phyloP scores from a whole-genome alignment of 2,113 vertebrate genomes.

The Mionectes macconnelli region DNA sequence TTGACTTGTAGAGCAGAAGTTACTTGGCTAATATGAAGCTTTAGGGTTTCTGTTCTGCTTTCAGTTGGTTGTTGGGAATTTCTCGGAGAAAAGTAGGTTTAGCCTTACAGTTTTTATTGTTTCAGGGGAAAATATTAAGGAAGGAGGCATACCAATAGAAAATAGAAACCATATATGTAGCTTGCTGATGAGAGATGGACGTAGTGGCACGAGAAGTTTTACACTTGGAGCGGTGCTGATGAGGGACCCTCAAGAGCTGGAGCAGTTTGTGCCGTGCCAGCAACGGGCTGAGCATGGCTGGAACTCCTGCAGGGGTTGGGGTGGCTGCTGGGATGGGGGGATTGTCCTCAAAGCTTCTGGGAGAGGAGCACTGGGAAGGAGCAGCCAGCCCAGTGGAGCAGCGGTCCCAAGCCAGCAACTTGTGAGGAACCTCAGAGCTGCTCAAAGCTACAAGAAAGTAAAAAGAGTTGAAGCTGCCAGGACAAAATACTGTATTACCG shows the following conservation, averaged over 20 bases:
- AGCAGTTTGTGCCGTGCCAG: neutral
- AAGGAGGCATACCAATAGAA: neutral
- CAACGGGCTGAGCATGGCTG: neutral
- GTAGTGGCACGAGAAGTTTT: neutral
- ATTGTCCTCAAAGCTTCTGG: neutral
- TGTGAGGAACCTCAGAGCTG: neutral
- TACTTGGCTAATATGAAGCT: neutral
- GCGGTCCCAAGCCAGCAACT: neutral
- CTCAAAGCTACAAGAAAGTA: neutral
- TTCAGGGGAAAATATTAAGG: neutral
- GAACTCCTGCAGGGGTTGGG: neutral
- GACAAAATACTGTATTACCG: neutral
- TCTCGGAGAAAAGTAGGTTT: neutral
- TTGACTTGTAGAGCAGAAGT: neutral
- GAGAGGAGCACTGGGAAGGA: neutral
- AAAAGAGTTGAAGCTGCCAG: neutral
- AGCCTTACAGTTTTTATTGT: neutral
- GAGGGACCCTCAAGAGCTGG: neutral
- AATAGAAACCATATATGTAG: neutral
- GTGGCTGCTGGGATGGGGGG: accelerated
- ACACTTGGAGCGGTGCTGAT: neutral
- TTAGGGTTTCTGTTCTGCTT: neutral
- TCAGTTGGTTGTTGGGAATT: neutral
- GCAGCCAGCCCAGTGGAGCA: neutral
- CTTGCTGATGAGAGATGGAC: neutral